Base-by-base conservation (phyloP, 2,888 invertebrate species). In the Drosophila lacicola region DNA sequence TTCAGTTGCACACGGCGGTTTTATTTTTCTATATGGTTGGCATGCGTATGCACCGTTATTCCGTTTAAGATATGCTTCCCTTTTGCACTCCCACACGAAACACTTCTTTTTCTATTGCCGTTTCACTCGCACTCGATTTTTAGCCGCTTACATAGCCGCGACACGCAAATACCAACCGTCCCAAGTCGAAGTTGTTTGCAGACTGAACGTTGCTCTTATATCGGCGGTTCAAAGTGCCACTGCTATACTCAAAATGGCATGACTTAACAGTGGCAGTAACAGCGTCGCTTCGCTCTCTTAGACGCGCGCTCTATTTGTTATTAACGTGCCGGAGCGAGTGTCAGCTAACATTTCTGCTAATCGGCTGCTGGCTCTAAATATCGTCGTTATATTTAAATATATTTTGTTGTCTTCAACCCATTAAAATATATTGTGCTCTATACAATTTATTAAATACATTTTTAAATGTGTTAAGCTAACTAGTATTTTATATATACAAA, bases 31-130 rank as follows among this genome's bases (percentile, higher is more conserved):
- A 19, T n/a, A 53, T 29, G 29, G 29, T 53, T 55, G 50, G 54
- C 74, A 74, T 74, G 65, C 76, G 75, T 75, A 65, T 76, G 81
- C 87, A 83, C 81, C 87, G 81, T 77, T 81, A 81, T 78, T 64
- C 70, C 70, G 75, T 54, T 57, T 66, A 58, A 36, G 37, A 67
- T 65, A 63, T 56, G 47, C 63, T 69, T 62, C 62, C 60, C 57
- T 9, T 53, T 80, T 70, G 67, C 78, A 68, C 78, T 65, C 78
- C 57, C 67, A 78, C 74, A 60, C 70, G 57, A 37, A 60, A 36
- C 56, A 71, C 63, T 74, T 50, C 46, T 60, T 69, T 67, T 54
- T 46, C 55, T 76, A 56, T 54, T 68, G 66, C 70, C 64, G 45
- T 80, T 70, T 80, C 87, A 61, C 78, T 80, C 75, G 54, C 78